Base-by-base conservation (phyloP, 37 sponge, comb jelly and placozoan species). In the Oopsacas minuta region DNA sequence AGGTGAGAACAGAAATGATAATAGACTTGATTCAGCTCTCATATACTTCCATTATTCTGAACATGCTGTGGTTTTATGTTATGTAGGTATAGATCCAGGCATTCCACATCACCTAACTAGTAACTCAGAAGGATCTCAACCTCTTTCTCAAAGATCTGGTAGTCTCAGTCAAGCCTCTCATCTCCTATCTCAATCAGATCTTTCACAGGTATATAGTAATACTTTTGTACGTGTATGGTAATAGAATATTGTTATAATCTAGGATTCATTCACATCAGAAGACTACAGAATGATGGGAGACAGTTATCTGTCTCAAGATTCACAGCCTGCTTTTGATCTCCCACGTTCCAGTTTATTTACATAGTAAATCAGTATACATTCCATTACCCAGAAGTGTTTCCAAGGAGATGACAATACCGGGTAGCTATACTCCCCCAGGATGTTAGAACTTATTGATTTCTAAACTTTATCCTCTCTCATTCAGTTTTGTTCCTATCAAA, bases 101-200 rank as follows among this genome's bases (percentile, higher is more conserved):
- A n/a, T 38, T n/a, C 81, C 88, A 86, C 39, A 36, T 37, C 51
- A 36, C 83, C 37, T 46, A 12, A 36, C 75, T 34, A 37, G 61
- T 1, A 8, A 35, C 23, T 52, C 36, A 52, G 49, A 82, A 36
- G 83, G 52, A 38, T 90, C 94, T 37, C 92, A 91, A 36, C 88
- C 90, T 12, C 88, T 94, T 39, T 92, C 95, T n/a, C 95, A 94
- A 83, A 81, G 81, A 35, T 35, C 81, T 22, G 85, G 90, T 35
- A 46, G 91, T 37, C 92, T 92, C 91, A 89, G 88, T 39, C 91
- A 92, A 46, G 86, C 92, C 36, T 86, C 93, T 34, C 96, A 95
- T 69, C 91, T 93, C 1, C 90, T 95, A n/a, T 90, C 96, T 34
- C 96, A 95, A 81, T 82, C 87, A 38, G 96, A 95, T 7, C 87